Base-by-base conservation (phyloP, 2,888 invertebrate species). In the Melinaea marsaeus region DNA sequence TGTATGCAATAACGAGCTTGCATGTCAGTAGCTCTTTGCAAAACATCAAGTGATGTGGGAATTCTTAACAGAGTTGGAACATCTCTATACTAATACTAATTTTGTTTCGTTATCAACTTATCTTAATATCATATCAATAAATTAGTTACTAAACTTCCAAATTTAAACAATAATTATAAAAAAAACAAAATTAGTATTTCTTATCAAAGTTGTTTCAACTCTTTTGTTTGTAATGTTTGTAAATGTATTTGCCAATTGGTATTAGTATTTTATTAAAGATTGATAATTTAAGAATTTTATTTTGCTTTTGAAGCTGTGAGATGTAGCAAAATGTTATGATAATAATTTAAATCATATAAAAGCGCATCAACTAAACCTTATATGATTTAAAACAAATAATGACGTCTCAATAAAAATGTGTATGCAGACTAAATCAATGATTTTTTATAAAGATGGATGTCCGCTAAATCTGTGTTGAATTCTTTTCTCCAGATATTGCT, bases 11-110 rank as follows among this genome's bases (percentile, higher is more conserved):
- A 32, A 32, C 51, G 51, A 51, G 51, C 51, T 51, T 32, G 51
- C 51, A 65, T 63, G 58, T 62, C 64, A 58, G 64, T 65, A 64
- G 67, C 64, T 58, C 64, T 64, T 61, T 54, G 33, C 58, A 13
- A 57, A 51, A 61, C 61, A 61, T 58, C 22, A 2, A 51, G 5
- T 37, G 55, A 58, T 54, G n/a, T 33, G 57, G 55, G 33, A 33
- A 32, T 57, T 60, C 47, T 32, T 2, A 57, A 11, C 33, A 60
- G 58, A 67, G 62, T 62, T 51, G 57, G 60, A 67, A 54, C 64
- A 60, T 37, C 57, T 61, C 45, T 56, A 63, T 57, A 32, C 35
- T 35, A 11, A 45, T 54, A 58, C 60, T 33, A 61, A 62, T 64
- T 67, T 62, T 60, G 62, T 56, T 64, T 63, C 32, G 35, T 37